Conservation (phyloP, 92 coral and sea anemone genomes). For the Siderastrea radians region DNA sequence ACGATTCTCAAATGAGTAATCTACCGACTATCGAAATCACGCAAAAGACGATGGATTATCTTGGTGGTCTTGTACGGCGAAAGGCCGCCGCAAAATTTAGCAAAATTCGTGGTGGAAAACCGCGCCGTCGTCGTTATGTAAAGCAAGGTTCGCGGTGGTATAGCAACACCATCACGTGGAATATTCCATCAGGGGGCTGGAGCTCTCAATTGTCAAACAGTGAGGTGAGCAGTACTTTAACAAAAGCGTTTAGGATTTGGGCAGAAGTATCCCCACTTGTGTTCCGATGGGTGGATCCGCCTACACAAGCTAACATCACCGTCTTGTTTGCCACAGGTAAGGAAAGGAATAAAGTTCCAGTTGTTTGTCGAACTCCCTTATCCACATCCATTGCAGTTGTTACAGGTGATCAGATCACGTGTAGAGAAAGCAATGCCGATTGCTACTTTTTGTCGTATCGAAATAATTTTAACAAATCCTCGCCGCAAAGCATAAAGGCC, state of each 20-base stretch:
- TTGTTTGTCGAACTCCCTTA: neutral
- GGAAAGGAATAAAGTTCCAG: neutral
- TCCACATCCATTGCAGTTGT: too few relatives aligned
- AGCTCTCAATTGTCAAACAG: slow-evolving; percentile 27
- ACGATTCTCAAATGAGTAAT: neutral
- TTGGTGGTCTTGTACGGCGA: neutral
- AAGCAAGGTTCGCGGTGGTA: slow-evolving; percentile 56
- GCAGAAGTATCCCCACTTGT: slow-evolving; percentile 60
- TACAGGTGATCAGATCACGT: neutral
- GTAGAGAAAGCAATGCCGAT: neutral
- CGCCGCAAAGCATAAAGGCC: too few relatives aligned
- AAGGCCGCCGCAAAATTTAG: slow-evolving; percentile 1
- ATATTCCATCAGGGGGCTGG: slow-evolving; percentile 11
- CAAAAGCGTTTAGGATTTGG: slow-evolving; percentile 59
- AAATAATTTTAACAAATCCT: too few relatives aligned
- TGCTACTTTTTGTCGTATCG: too few relatives aligned
- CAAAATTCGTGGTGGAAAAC: neutral
- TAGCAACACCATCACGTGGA: slow-evolving; percentile 55
- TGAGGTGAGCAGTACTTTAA: slow-evolving; percentile 26
- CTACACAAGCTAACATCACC: slow-evolving; percentile 40
- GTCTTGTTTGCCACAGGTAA: slow-evolving; percentile 60
- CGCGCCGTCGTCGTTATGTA: slow-evolving; percentile 50
- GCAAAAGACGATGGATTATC: neutral
- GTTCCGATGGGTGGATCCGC: slow-evolving; percentile 34
- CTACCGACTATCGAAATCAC: neutral